Conservation (phyloP, 2,113 vertebrate species). For the Alexandromys fortis region DNA sequence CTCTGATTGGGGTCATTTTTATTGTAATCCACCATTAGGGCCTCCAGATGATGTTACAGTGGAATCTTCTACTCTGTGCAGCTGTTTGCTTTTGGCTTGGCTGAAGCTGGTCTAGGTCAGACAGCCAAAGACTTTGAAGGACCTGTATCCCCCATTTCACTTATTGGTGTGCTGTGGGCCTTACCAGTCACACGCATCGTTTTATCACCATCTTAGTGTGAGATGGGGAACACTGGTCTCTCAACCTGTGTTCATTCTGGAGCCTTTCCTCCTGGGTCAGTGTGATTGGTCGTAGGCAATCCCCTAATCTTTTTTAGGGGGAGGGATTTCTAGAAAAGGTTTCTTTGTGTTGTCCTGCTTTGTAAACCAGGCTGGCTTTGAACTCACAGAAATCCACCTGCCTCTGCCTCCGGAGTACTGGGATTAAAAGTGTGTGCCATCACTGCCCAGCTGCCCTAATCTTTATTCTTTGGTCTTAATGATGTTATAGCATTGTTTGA, state of each 20-base stretch:
- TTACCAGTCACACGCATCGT: background rate
- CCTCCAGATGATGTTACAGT: background rate
- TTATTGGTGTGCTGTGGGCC: background rate
- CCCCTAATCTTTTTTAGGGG: background rate
- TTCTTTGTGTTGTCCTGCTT: too few relatives aligned
- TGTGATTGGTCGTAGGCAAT: slow-evolving; percentile 8
- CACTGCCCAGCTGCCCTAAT: background rate
- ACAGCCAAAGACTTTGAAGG: background rate
- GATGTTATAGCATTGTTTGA: slow-evolving; percentile 27
- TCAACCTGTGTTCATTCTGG: slow-evolving; percentile 56
- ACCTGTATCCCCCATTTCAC: background rate
- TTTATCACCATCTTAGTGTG: slow-evolving; percentile 14
- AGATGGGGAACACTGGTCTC: slow-evolving; percentile 47
- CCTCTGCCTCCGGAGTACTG: too few relatives aligned
- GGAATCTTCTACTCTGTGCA: background rate
- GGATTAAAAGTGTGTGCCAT: too few relatives aligned
- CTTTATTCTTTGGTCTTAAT: slow-evolving; percentile 46
- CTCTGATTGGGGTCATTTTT: background rate
- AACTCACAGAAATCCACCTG: too few relatives aligned
- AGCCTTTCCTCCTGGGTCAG: slow-evolving; percentile 22
- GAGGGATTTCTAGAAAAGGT: too few relatives aligned
- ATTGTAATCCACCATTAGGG: background rate
- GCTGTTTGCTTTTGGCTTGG: background rate
- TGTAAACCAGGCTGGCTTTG: too few relatives aligned
- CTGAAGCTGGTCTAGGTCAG: background rate